Evolutionary conservation across 2,113 vertebrate species (phyloP), one percentile per base, ranked within the genome.

Genomic region (Theropithecus gelada): DNA sequence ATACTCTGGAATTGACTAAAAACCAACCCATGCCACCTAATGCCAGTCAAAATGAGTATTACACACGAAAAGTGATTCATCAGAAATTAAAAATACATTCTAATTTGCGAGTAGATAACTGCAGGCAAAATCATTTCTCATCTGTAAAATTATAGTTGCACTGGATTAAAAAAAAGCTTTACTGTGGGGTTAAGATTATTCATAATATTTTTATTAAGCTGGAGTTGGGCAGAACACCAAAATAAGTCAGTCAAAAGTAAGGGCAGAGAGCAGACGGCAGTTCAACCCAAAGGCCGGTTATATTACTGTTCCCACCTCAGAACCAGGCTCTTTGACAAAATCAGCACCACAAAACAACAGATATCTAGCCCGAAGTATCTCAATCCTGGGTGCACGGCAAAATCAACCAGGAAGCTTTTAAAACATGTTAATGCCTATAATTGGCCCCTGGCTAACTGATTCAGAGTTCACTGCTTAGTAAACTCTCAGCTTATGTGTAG

Each of bases 71-170:
- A 93, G 32, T 89, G 89, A 94, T 23, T 94, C 40, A 96, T 82
- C 20, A 83, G 81, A 97, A 97, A 97, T 96, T 97, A 52, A 96
- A 98, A 98, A 76, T 64, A 92, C 70, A 32, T 30, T 95, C 52
- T 70, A 73, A 40, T 79, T 92, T 50, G 66, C 38, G 88, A 95
- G 18, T 2, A 73, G 30, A 66, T 35, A 38, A 23, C 52, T 76
- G 83, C 57, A 76, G 3, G 1, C 18, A 89, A 8, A 17, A 86
- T 8, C 35, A 30, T 84, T 75, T 85, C 20, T 20, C 35, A 88
- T 43, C 13, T 25, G 9, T 12, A 92, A 88, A 93, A 91, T 64
- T 57, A 57, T 59, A 73, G 82, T 93, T 95, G 50, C 59, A 86
- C 38, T 66, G 2, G 8, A 90, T 27, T 79, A 64, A 38, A 76